Conservation (phyloP, 1,140 invertebrate species). For the Ericerus pela region DNA sequence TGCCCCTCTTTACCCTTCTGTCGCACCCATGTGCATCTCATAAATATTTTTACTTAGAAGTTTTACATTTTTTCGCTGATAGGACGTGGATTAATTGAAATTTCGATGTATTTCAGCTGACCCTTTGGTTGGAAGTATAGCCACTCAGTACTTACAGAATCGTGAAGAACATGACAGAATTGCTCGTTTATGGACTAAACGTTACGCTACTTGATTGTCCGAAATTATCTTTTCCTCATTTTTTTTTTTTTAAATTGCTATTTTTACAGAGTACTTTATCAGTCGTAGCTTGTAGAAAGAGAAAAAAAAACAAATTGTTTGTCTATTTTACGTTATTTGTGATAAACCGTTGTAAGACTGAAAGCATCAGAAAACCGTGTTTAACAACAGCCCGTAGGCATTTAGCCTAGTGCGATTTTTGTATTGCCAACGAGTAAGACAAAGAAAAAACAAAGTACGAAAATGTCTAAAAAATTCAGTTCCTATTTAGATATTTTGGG, state of each 20-base stretch:
- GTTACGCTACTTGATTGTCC: slow-evolving; percentile 89
- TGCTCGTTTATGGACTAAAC: slow-evolving; percentile 94
- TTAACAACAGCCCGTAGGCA: neutral
- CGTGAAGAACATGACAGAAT: slow-evolving; percentile 94
- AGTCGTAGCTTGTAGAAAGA: slow-evolving; percentile 4
- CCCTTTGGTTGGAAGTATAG: slow-evolving; percentile 93
- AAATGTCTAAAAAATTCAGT: neutral
- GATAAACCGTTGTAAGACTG: slow-evolving; percentile 9
- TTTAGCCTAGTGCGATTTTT: neutral
- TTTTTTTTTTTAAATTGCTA: no score
- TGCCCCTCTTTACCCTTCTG: no score
- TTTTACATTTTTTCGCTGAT: slow-evolving; percentile 14
- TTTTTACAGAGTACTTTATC: slow-evolving; percentile 9
- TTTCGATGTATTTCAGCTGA: slow-evolving; percentile 61
- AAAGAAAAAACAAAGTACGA: no score
- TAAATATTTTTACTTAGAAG: no score
- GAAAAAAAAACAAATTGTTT: no score
- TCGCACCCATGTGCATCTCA: no score
- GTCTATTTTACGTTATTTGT: slow-evolving; percentile 11
- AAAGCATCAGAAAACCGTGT: slow-evolving; percentile 3
- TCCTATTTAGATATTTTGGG: neutral
- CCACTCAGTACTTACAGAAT: slow-evolving; percentile 93
- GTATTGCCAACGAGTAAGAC: neutral
- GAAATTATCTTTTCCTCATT: neutral
- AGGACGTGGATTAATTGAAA: neutral